These are phyloP conservation scores for Xenentodon cancila DNA, from an alignment of 2,797 vertebrate genomes.

Conservation along the genomic window DNA sequence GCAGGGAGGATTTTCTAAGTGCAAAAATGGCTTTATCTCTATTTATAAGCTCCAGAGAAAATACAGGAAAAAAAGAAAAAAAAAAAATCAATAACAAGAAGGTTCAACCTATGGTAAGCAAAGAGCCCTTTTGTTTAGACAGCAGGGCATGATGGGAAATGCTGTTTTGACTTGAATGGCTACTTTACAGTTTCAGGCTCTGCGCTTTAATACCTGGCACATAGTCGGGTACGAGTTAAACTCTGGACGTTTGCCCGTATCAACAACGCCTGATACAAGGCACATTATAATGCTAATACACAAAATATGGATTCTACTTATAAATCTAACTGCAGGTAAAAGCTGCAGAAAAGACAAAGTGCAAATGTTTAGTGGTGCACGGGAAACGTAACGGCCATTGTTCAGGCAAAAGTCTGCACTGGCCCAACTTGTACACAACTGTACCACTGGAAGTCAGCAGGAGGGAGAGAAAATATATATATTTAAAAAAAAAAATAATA, in stretches of 20 bases:
- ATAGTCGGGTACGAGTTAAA: conserved; percentile 9
- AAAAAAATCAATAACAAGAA: conserved; percentile 16
- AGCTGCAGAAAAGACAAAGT: conserved; percentile 83
- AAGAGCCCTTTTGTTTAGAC: conserved; percentile 46
- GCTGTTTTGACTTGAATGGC: conserved; percentile 44
- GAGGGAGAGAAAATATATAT: neutral
- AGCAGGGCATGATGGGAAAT: conserved; percentile 48
- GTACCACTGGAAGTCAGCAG: conserved; percentile 30
- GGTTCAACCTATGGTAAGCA: neutral
- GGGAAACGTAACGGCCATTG: conserved; percentile 10
- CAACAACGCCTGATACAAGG: conserved; percentile 90
- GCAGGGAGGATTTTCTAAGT: conserved; percentile 27
- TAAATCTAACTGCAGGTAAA: conserved; percentile 63
- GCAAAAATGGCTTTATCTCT: conserved; percentile 45
- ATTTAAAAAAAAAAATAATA: neutral
- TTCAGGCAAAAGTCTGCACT: conserved; percentile 22
- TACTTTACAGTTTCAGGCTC: conserved; percentile 53
- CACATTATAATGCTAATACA: conserved; percentile 73
- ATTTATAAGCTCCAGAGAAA: conserved; percentile 35
- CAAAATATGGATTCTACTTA: conserved; percentile 68
- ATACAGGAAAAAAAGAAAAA: conserved; percentile 18
- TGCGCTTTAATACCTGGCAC: conserved; percentile 36
- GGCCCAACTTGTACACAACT: conserved; percentile 11
- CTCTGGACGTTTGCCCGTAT: conserved; percentile 47
- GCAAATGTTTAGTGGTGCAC: conserved; percentile 42